A percentile compares a stretch with the other conserved stretches of the same genome.
Evolutionary conservation across 2,113 vertebrate genomes (phyloP).

Genomic region (Antechinus flavipes): DNA sequence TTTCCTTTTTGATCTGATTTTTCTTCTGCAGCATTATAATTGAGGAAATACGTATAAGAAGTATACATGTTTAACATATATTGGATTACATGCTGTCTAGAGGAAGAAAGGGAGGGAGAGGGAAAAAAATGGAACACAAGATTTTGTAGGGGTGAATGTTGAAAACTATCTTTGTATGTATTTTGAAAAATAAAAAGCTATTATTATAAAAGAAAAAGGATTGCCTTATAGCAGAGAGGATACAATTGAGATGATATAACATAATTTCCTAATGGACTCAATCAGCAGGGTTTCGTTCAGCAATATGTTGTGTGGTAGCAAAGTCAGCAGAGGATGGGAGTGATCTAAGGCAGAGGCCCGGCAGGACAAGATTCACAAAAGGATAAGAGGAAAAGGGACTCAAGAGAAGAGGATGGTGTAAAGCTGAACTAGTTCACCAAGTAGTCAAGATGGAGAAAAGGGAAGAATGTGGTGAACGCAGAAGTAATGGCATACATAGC

Average conservation of each 20-base stretch:
- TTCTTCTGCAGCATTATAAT: no score
- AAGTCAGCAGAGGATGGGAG: background rate
- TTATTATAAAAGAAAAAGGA: background rate
- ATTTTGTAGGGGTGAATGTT: no score
- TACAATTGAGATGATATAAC: background rate
- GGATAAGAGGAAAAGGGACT: background rate
- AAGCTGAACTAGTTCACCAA: background rate
- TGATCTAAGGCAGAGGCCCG: background rate
- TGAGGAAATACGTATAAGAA: no score
- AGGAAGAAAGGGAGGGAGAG: no score
- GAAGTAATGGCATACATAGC: no score
- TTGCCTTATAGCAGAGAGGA: background rate
- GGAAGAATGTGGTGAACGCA: background rate
- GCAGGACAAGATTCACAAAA: background rate
- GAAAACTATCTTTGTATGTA: no score
- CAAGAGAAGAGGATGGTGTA: background rate
- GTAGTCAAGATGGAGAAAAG: background rate
- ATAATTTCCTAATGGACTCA: background rate
- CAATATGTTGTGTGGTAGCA: background rate
- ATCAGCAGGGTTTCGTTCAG: background rate
- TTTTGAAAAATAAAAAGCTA: no score
- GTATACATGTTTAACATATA: no score
- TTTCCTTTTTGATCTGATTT: no score
- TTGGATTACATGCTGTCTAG: no score
- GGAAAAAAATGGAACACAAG: no score